Evolutionary conservation across 2,113 vertebrate genomes (phyloP), one percentile per base, ranked within the genome.

Genomic region (Myrmecobius fasciatus): DNA sequence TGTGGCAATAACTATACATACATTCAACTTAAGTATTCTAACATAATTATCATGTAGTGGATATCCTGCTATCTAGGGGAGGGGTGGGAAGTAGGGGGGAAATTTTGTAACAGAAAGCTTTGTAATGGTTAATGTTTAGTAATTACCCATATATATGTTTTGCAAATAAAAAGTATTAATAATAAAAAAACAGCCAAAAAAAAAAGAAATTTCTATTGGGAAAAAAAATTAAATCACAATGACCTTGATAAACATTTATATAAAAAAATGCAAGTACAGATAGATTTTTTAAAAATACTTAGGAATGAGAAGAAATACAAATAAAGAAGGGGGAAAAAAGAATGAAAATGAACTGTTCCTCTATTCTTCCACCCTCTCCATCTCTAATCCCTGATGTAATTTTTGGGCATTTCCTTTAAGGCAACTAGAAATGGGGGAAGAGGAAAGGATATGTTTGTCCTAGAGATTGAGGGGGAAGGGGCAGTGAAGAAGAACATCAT

Each of bases 361-460:
- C 92, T 91, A 49, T 36, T 67, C 60, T 67, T 5, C 60, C 25
- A 60, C 9, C 60, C 28, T 67, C 11, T 12, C 28, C 60, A 67
- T 67, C 31, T 36, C 60, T 36, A 36, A 36, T 48, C 24, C 10
- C 88, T 46, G 10, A 26, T 89, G 24, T 89, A 47, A 48, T 24
- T 89, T 89, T 3, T 48, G 20, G 56, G 92, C 89, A 96, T 97
- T 94, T 92, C 92, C 96, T 92, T 92, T 94, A 92, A 47, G 47
- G 67, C 52, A 94, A 96, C 53, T 31, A 94, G 94, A 93, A 95
- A 56, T 46, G 89, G 28, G 28, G 11, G 11, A 1, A 2, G 4
- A 12, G 1, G 3, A 26, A 28, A 36, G 12, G 31, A 36, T 0
- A 51, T 60, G 12, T 67, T 67, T 67, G 31, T 31, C 60, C 28